Evolutionary conservation across 2,113 vertebrate species (phyloP), one percentile per base, ranked within the genome.

Genomic region (Engystomops pustulosus): DNA sequence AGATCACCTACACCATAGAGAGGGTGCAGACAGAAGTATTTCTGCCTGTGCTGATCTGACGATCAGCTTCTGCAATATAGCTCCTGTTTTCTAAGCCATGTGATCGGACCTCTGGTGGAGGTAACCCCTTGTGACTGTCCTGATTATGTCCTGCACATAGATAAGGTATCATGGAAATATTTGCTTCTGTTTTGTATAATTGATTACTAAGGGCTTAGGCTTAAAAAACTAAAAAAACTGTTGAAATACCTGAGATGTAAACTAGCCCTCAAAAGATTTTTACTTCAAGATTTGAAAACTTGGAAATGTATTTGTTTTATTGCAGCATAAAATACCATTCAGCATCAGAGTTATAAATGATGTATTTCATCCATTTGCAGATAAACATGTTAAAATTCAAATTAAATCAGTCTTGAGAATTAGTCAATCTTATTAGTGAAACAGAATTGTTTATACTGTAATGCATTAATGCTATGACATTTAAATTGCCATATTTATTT

Each of bases 401-500:
- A 65, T 65, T 32, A 65, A 65, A 67, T 34, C 30, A 67, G 32
- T 36, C 62, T 67, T 20, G 32, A 36, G 15, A 67, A 67, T 67
- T 36, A 67, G 30, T 67, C 30, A 72, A 17, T 45, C 23, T 72
- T 72, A 72, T 72, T 47, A 72, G 23, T 14, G 23, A 6, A 47
- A 72, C 5, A 72, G 41, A 72, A 72, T 27, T 67, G 62, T 67
- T 15, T 2, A 20, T 25, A 15, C 23, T 27, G 49, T 38, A 25
- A 58, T 78, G 32, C 14, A 41, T 58, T 78, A 34, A 45, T 65
- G 47, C 8, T 47, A 2, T 80, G 58, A 80, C 58, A 67, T 60
- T 45, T 67, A 80, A 80, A 79, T 79, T 79, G 58, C 23, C 38
- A 80, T 80, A 80, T 80, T 80, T 45, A 30, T 80, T 80, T 47